Evolutionary conservation across 37 sponge, comb jelly and placozoan species (phyloP).

Genomic region (Ephydatia muelleri): DNA sequence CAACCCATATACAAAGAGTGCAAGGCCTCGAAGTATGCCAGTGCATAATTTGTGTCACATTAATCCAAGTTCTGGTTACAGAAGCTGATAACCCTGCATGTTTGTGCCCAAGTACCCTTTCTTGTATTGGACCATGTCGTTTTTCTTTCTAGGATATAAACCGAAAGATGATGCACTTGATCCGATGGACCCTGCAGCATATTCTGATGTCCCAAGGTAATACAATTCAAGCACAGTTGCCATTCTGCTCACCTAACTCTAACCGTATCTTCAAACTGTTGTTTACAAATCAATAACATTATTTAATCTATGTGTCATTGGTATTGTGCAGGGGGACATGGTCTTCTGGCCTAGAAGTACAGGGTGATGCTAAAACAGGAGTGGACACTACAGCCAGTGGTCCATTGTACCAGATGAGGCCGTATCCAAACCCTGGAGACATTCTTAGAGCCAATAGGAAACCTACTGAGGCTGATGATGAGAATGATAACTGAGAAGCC

Average conservation of each 20-base stretch:
- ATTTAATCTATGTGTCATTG: neutral
- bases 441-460: conserved; percentile 84
- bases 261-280: no score
- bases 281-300: no score
- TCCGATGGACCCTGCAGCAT: conserved; percentile 99
- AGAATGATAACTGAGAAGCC: neutral
- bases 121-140: neutral
- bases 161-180: conserved; percentile 77
- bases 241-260: no score
- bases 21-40: neutral
- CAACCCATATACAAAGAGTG: neutral
- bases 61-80: no score
- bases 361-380: conserved; percentile 91
- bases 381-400: conserved; percentile 96
- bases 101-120: neutral
- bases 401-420: conserved; percentile 93
- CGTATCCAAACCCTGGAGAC: conserved; percentile 95
- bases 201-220: conserved; percentile 93
- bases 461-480: neutral
- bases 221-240: no score
- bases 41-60: no score
- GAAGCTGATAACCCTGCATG: no score
- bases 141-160: conserved; percentile 24
- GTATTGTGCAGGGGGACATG: conserved; percentile 83
- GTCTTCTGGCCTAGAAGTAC: conserved; percentile 79